Evolutionary conservation across 2,113 vertebrate species (phyloP).

Genomic region (Dendrocopos noguchii): DNA sequence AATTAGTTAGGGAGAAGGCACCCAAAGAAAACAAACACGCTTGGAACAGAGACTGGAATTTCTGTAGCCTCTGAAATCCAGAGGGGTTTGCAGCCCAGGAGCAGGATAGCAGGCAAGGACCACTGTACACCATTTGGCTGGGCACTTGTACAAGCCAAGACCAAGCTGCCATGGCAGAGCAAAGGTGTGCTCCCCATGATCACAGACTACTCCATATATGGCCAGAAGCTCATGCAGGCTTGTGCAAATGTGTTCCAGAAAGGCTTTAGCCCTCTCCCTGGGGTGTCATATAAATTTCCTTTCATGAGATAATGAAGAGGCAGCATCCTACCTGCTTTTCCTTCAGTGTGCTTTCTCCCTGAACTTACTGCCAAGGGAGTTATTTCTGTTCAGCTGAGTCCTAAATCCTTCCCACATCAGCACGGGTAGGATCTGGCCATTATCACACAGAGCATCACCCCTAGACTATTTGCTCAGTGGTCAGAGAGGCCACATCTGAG

Average conservation of each 20-base stretch:
- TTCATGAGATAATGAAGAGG: neutral
- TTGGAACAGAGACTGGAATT: neutral
- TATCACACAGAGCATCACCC: neutral
- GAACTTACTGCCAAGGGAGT: neutral
- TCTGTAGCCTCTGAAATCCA: neutral
- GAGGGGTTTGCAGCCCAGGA: neutral
- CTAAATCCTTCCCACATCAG: neutral
- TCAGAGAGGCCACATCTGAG: neutral
- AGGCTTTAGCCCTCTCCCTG: neutral
- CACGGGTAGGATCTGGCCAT: fast-evolving
- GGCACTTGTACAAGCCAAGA: neutral
- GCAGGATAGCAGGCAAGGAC: fast-evolving
- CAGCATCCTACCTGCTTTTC: neutral
- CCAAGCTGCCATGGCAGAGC: neutral
- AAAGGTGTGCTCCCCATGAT: neutral
- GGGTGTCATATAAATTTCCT: neutral
- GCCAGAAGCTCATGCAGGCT: neutral
- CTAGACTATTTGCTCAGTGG: neutral
- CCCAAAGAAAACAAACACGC: slow-evolving; percentile 29
- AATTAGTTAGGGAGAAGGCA: slow-evolving; percentile 8
- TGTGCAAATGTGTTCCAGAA: neutral
- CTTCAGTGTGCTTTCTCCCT: neutral
- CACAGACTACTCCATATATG: neutral
- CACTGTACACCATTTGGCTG: fast-evolving
- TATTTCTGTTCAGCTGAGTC: neutral